Evolutionary conservation across 2,113 vertebrate species (phyloP), one percentile per base, ranked within the genome.

Genomic region (Hystrix brachyura): DNA sequence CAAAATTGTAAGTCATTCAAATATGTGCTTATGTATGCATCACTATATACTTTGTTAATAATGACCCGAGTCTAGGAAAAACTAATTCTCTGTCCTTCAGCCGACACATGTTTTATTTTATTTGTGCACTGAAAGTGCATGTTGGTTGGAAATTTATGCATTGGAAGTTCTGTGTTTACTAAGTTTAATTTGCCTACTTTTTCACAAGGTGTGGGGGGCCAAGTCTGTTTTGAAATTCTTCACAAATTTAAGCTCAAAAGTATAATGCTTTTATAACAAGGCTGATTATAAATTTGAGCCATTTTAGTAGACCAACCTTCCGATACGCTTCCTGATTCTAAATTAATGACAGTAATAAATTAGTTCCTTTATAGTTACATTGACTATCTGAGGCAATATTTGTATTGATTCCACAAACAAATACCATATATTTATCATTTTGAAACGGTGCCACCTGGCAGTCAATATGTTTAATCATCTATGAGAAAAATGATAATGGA

Each of bases 381-480:
- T 83, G 60, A 86, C 74, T 71, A 65, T 79, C 17, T 34, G 29
- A 79, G 48, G 9, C 51, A 79, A 18, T 76, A 86, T 81, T 96
- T 86, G 7, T 38, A 84, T 90, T 7, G 23, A 21, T 38, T 96
- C 2, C 10, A 38, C 5, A 85, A 11, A 13, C 34, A 94, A 74
- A 34, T 72, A 38, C 83, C 13, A 46, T 89, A 8, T 76, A 97
- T 72, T 97, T 97, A 87, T 97, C 43, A 87, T 96, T 96, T n/a
- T 89, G 46, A 82, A 43, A 0, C 38, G 59, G 29, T 90, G 25
- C 46, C 55, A 94, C 7, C 46, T 79, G 65, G 11, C 34, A 48
- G 51, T 92, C 83, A 94, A 15, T 92, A 83, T 17, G 34, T 90
- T 96, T 94, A 95, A 96, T 71, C 0, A 29, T 83, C 23, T 48